Percentiles rank a stretch among this genome's conserved stretches.
phyloP scores from a whole-genome alignment of 2,113 vertebrate species.

The Oreochromis tanganicae region DNA sequence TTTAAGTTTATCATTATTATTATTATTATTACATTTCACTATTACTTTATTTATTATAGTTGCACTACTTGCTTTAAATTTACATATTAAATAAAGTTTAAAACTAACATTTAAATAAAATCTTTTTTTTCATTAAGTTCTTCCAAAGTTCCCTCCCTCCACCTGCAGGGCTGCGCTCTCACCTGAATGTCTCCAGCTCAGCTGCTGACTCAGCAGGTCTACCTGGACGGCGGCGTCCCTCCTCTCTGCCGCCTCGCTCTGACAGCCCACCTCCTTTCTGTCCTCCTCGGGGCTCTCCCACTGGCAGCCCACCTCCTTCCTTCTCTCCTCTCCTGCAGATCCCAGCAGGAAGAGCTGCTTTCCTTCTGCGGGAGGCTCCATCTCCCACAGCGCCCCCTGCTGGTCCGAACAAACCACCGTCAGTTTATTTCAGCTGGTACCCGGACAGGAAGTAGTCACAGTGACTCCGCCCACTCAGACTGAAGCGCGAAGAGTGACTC shows the following conservation, averaged over 20 bases:
- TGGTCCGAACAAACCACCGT: background rate
- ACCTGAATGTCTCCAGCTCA: constrained; percentile 40
- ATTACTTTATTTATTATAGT: no score
- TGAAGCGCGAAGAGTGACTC: background rate
- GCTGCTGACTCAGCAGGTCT: constrained; percentile 48
- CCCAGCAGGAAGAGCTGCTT: background rate
- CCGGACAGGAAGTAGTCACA: background rate
- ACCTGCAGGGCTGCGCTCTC: background rate
- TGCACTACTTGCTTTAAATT: background rate
- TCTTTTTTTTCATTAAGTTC: background rate
- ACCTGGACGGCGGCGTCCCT: constrained; percentile 52
- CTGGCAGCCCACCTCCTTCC: constrained; percentile 52
- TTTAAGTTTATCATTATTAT: no score
- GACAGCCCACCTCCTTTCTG: constrained; percentile 53
- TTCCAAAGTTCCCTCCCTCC: background rate
- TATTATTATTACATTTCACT: no score
- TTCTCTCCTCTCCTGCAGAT: background rate
- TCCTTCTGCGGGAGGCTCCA: background rate
- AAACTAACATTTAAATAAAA: background rate
- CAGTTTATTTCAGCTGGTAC: background rate
- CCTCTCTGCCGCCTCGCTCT: constrained; percentile 13
- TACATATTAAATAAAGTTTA: background rate
- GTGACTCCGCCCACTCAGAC: background rate
- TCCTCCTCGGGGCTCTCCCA: constrained; percentile 38
- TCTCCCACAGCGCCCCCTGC: background rate